A percentile compares a stretch with the other conserved stretches of the same genome.
These are phyloP conservation scores for Agraylea sexmaculata DNA, from an alignment of 1,140 invertebrate species.

Conservation along the genomic window DNA sequence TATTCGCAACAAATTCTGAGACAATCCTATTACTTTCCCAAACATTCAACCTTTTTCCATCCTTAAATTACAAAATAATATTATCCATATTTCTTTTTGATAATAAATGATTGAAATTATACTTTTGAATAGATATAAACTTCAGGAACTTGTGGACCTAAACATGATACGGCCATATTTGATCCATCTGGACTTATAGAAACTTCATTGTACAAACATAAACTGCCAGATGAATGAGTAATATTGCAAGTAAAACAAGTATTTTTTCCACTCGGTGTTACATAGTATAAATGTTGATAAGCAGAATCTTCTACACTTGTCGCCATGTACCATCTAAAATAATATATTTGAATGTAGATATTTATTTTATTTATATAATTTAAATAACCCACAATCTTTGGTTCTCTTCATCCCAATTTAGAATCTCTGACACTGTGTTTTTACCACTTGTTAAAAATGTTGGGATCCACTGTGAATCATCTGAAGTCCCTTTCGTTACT, in stretches of 20 bases:
- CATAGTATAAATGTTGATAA: slow-evolving; percentile 50
- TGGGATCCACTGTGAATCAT: slow-evolving; percentile 23
- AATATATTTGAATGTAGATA: not conserved
- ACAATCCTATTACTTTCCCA: slow-evolving; percentile 53
- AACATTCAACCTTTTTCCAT: slow-evolving; percentile 25
- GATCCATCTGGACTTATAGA: slow-evolving; percentile 54
- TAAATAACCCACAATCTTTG: slow-evolving; percentile 23
- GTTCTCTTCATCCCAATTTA: slow-evolving; percentile 60
- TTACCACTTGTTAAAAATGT: slow-evolving; percentile 25
- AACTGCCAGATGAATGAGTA: slow-evolving; percentile 34
- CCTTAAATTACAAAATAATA: slow-evolving; percentile 23
- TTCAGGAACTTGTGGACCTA: slow-evolving; percentile 42
- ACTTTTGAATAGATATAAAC: slow-evolving; percentile 31
- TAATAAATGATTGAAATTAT: slow-evolving; percentile 1
- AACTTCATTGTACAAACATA: slow-evolving; percentile 56
- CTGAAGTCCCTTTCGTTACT: slow-evolving; percentile 21
- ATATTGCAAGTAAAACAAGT: slow-evolving; percentile 49
- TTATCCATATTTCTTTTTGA: not conserved
- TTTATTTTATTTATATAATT: not conserved
- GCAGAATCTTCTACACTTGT: slow-evolving; percentile 47
- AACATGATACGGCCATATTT: slow-evolving; percentile 61
- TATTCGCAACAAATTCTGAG: slow-evolving; percentile 36
- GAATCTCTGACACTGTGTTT: slow-evolving; percentile 58
- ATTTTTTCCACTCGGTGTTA: slow-evolving; percentile 27
- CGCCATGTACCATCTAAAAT: slow-evolving; percentile 53